Conservation (phyloP, 2,113 vertebrate genomes). For the Clinocottus analis region DNA sequence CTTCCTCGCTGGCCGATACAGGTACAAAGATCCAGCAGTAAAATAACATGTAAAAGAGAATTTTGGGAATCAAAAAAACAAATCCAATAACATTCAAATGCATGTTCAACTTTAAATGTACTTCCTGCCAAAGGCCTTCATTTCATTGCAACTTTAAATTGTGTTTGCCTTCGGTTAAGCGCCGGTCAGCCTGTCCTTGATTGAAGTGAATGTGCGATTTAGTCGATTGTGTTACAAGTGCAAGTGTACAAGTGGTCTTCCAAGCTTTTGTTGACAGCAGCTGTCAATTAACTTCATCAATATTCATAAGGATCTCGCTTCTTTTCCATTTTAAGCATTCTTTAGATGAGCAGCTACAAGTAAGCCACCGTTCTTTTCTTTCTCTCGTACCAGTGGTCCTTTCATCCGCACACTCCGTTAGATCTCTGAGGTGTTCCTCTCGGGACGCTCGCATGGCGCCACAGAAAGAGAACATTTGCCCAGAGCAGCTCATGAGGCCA, state of each 20-base stretch:
- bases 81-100: not conserved
- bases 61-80: not conserved
- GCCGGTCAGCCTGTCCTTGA: constrained; percentile 46
- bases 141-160: not conserved
- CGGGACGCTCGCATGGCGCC: constrained; percentile 46
- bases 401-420: constrained; percentile 64
- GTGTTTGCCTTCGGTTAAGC: constrained; percentile 48
- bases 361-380: constrained; percentile 57
- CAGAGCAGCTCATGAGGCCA: constrained; percentile 37
- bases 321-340: constrained; percentile 62
- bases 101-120: not conserved
- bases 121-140: not conserved
- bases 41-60: not conserved
- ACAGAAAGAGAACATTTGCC: constrained; percentile 57
- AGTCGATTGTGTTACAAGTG: constrained; percentile 60
- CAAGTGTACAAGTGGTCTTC: constrained; percentile 72
- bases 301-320: constrained; percentile 74
- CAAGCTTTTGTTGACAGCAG: constrained; percentile 70
- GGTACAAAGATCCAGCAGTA: constrained; percentile 78
- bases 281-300: constrained; percentile 76
- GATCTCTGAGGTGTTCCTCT: constrained; percentile 70
- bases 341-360: constrained; percentile 70
- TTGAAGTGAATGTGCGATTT: constrained; percentile 49
- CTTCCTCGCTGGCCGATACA: constrained; percentile 94
- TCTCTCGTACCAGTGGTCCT: constrained; percentile 32